Percentiles rank a stretch among this genome's conserved stretches.
phyloP scores from a whole-genome alignment of 2,113 vertebrate species.

The Grallaria varia region DNA sequence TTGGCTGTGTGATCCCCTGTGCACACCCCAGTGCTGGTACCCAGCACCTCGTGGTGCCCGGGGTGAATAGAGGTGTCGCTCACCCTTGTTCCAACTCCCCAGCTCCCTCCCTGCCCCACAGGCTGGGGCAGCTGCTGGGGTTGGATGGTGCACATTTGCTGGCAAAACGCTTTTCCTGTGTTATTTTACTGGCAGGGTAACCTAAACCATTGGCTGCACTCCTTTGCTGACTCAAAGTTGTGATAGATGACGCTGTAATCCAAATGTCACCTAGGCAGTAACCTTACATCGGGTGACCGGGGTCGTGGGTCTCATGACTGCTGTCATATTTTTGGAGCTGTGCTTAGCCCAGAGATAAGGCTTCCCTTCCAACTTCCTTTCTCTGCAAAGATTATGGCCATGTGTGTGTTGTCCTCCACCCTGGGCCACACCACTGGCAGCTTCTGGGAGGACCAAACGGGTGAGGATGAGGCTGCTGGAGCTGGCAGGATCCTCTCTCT shows the following conservation, averaged over 20 bases:
- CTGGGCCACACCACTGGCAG: neutral
- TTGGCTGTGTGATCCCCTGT: neutral
- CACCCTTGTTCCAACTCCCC: accelerated
- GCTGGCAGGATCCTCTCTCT: neutral
- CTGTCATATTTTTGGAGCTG: slow-evolving; percentile 42
- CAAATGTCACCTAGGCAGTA: slow-evolving; percentile 60
- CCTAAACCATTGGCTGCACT: neutral
- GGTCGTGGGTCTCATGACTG: neutral
- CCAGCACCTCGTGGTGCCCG: neutral
- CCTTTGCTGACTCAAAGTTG: slow-evolving; percentile 2
- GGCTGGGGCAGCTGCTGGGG: neutral
- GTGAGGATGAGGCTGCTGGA: neutral
- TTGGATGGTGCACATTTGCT: accelerated
- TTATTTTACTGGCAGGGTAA: slow-evolving; percentile 25
- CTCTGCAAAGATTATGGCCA: neutral
- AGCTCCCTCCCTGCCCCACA: neutral
- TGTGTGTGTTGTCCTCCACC: accelerated
- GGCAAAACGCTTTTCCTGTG: neutral
- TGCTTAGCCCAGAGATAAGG: neutral
- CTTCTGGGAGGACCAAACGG: neutral
- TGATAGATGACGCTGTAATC: slow-evolving; percentile 12
- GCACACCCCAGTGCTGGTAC: accelerated
- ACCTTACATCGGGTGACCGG: neutral
- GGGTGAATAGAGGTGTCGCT: neutral
- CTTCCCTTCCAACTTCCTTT: neutral